Evolutionary conservation across 1,140 invertebrate species (phyloP).

Genomic region (Oscheius sp.): DNA sequence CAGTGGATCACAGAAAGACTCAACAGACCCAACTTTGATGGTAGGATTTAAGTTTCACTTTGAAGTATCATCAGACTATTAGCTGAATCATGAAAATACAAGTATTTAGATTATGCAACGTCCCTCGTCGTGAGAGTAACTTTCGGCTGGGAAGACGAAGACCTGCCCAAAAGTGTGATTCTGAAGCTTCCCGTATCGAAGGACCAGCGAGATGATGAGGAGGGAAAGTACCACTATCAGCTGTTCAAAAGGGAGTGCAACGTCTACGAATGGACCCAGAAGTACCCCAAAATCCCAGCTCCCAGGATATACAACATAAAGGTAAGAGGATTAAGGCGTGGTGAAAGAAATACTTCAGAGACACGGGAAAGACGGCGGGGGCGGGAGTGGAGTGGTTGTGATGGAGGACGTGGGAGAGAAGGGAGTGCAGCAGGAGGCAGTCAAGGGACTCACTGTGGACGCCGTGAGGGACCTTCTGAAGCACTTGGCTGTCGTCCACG

Average conservation of each 20-base stretch:
- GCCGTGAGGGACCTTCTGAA: slow-evolving; percentile 40
- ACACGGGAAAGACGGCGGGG: slow-evolving; percentile 26
- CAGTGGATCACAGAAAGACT: slow-evolving; percentile 56
- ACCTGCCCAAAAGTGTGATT: slow-evolving; percentile 51
- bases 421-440: slow-evolving; percentile 40
- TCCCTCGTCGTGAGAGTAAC: slow-evolving; percentile 52
- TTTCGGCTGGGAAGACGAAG: slow-evolving; percentile 57
- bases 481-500: slow-evolving; percentile 36
- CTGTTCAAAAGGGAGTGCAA: slow-evolving; percentile 53
- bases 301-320: slow-evolving; percentile 57
- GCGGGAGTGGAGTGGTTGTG: slow-evolving; percentile 47
- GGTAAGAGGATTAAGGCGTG: slow-evolving; percentile 26
- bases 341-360: slow-evolving; percentile 6
- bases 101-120: slow-evolving; percentile 49
- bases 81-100: not conserved
- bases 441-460: slow-evolving; percentile 38
- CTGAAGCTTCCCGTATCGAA: slow-evolving; percentile 50
- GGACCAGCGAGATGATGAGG: slow-evolving; percentile 36
- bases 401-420: slow-evolving; percentile 58
- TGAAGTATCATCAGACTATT: not conserved
- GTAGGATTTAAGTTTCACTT: slow-evolving; percentile 33
- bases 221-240: slow-evolving; percentile 35
- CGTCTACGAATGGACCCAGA: slow-evolving; percentile 56
- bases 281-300: slow-evolving; percentile 50
- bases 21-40: slow-evolving; percentile 47